These are phyloP conservation scores for Neotoma lepida DNA, from an alignment of 2,113 vertebrate genomes.

Conservation along the genomic window DNA sequence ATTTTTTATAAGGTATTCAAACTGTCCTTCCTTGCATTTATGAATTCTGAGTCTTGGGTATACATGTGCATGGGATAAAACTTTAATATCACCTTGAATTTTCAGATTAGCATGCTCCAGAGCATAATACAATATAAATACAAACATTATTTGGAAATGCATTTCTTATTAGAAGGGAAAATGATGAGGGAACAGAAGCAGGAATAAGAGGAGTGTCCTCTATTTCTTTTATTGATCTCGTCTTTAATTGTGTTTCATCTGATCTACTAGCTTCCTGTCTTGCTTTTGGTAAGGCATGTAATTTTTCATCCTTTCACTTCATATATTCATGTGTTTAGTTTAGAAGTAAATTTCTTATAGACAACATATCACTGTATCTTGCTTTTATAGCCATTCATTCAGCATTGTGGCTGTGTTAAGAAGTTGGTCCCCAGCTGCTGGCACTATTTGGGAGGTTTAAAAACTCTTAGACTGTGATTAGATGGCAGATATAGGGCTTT, in stretches of 20 bases:
- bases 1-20: neutral
- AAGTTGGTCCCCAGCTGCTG: neutral
- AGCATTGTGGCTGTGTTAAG: neutral
- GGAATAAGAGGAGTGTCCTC: neutral
- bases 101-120: neutral
- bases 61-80: neutral
- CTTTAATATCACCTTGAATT: neutral
- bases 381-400: neutral
- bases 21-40: neutral
- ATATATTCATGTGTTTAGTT: neutral
- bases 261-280: neutral
- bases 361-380: neutral
- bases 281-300: too few relatives aligned
- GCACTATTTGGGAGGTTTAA: neutral
- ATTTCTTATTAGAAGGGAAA: neutral
- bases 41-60: neutral
- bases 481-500: neutral
- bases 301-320: neutral
- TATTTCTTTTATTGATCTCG: neutral
- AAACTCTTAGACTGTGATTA: neutral
- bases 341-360: neutral
- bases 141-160: neutral
- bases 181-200: neutral
- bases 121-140: neutral
- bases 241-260: neutral